Conservation (phyloP, 2,888 invertebrate genomes). For the Lycaena phlaeas region DNA sequence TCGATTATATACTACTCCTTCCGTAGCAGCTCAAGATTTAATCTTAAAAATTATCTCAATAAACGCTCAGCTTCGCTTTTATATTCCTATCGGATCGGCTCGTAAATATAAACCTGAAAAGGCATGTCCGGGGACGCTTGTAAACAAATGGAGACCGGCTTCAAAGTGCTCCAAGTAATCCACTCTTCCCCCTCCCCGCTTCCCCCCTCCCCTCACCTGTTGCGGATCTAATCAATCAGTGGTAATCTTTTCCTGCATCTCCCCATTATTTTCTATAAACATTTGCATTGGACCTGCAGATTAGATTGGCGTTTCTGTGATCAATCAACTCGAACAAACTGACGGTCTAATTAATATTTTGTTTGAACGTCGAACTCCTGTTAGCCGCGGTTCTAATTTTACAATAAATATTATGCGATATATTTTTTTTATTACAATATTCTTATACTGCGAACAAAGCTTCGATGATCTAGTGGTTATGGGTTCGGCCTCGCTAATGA, state of each 20-base stretch:
- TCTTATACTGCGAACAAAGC: too few relatives aligned
- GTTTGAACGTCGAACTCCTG: conserved; percentile 3
- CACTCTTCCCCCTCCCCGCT: conserved; percentile 6
- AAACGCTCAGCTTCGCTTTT: not conserved
- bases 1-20: too few relatives aligned
- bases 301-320: conserved; percentile 22
- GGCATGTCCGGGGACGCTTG: conserved; percentile 5
- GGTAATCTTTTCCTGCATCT: conserved; percentile 20
- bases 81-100: not conserved
- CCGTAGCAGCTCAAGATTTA: too few relatives aligned
- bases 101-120: conserved; percentile 6
- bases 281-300: conserved; percentile 20
- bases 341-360: conserved; percentile 7
- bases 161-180: conserved; percentile 11
- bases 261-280: conserved; percentile 18
- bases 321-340: conserved; percentile 28
- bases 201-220: conserved; percentile 19
- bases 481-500: too few relatives aligned
- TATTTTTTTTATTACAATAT: too few relatives aligned
- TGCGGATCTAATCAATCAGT: conserved; percentile 26
- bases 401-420: too few relatives aligned
- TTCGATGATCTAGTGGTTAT: too few relatives aligned
- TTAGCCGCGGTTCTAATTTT: too few relatives aligned
- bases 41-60: too few relatives aligned
- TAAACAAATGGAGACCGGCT: conserved; percentile 10